Base-by-base conservation (phyloP, 2,888 invertebrate species). In the Cantharis flavilabris region DNA sequence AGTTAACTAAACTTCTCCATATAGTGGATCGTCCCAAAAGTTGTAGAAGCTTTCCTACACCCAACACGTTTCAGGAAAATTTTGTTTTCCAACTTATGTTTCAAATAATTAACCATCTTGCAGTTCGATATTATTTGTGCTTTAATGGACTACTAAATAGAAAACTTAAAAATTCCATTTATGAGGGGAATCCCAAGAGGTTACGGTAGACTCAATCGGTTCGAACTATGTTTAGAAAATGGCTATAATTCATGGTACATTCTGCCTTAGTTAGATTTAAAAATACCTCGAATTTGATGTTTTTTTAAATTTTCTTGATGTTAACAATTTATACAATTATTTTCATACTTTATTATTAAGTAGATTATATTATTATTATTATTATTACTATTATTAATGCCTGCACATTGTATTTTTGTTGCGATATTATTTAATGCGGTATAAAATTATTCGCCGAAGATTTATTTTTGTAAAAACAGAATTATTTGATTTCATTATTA, bases 371-470 rank as follows among this genome's bases (percentile, higher is more conserved):
- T 20, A 64, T 16, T 67, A 72, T 82, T 83, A 82, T 82, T 81
- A 23, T 23, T 64, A n/a, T 16, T 18, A 64, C 10, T 65, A 80
- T 78, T 73, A 81, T 82, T 79, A 80, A 80, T 83, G 83, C 83
- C 81, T 83, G 83, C 83, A 82, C 78, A 82, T 76, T 80, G 77
- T 78, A 65, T 78, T 49, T 79, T 75, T 78, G 79, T 73, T 81
- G 81, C 80, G 81, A 82, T 80, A 76, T 76, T 76, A 79, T 73
- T 76, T 67, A 9, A 5, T 69, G 13, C 20, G 26, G 9, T 23
- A 23, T 28, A 72, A 23, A 64, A 67, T 64, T 30, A 26, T 28
- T n/a, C 28, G 30, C 26, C 69, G 26, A 69, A 69, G n/a, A 9
- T 18, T n/a, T 26, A 16, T 11, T 16, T 16, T 20, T 23, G 64